Percentiles rank a stretch among this genome's conserved stretches.
These are phyloP conservation scores for Asteroscopus sphinx DNA, from an alignment of 2,888 invertebrate genomes.

Conservation along the genomic window DNA sequence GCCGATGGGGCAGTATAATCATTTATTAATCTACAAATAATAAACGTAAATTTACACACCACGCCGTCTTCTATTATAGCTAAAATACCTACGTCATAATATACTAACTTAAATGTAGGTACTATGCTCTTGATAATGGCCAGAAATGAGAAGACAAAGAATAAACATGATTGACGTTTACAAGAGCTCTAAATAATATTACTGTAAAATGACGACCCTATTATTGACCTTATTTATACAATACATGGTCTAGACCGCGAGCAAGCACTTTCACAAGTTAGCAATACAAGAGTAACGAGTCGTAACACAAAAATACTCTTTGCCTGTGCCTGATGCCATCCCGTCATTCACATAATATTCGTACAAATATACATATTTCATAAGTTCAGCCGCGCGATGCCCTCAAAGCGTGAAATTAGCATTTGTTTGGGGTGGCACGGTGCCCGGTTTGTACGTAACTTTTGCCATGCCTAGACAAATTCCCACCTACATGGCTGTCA, in stretches of 20 bases:
- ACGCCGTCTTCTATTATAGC: no score
- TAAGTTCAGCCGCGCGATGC: slow-evolving; percentile 40
- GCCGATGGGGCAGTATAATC: no score
- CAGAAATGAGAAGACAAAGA: neutral
- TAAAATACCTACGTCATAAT: no score
- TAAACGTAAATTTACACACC: no score
- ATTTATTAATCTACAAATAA: no score
- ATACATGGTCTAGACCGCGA: neutral
- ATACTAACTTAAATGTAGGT: no score
- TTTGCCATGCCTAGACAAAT: slow-evolving; percentile 41
- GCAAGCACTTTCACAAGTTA: slow-evolving; percentile 23
- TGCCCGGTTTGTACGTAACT: slow-evolving; percentile 45
- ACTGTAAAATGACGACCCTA: neutral
- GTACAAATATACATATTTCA: slow-evolving; percentile 38
- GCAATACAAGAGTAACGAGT: slow-evolving; percentile 13
- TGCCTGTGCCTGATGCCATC: no score
- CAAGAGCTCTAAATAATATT: neutral
- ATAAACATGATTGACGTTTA: neutral
- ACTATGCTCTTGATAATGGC: neutral
- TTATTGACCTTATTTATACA: neutral
- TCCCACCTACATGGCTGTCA: slow-evolving; percentile 24
- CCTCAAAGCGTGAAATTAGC: slow-evolving; percentile 55
- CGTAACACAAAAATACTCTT: slow-evolving; percentile 25
- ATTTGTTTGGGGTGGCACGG: slow-evolving; percentile 53
- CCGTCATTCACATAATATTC: slow-evolving; percentile 31